phyloP scores from a whole-genome alignment of 37 sponge, comb jelly and placozoan genomes.

The Amphimedon queenslandica region DNA sequence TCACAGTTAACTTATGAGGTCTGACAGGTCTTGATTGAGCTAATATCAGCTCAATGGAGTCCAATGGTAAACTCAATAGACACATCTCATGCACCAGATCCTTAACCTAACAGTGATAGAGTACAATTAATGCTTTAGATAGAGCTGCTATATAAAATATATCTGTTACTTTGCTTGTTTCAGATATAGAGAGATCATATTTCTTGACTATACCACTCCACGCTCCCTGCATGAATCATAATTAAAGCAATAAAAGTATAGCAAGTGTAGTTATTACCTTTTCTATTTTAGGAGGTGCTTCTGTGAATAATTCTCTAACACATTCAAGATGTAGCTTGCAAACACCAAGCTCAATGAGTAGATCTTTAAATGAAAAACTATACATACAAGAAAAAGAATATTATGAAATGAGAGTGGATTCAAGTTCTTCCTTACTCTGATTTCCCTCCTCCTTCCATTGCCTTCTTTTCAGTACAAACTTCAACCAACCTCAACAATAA shows the following conservation, averaged over 20 bases:
- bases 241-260: background rate
- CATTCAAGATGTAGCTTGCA: background rate
- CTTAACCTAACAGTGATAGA: background rate
- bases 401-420: too few relatives aligned
- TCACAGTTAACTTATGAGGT: background rate
- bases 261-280: background rate
- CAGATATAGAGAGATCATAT: conserved; percentile 34
- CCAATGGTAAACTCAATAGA: background rate
- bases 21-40: background rate
- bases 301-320: background rate
- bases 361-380: background rate
- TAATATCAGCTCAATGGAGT: background rate
- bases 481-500: background rate
- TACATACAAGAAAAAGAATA: conserved; percentile 1
- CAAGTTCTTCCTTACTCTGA: background rate
- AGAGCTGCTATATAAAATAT: background rate
- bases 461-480: background rate
- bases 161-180: conserved; percentile 29
- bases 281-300: background rate
- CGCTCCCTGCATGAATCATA: conserved; percentile 14
- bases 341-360: background rate
- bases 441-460: background rate
- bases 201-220: conserved; percentile 12
- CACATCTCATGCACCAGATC: background rate
- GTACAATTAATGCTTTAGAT: background rate